These are phyloP conservation scores for Polypedilum vanderplanki DNA, from an alignment of 1,140 invertebrate genomes.

Conservation along the genomic window DNA sequence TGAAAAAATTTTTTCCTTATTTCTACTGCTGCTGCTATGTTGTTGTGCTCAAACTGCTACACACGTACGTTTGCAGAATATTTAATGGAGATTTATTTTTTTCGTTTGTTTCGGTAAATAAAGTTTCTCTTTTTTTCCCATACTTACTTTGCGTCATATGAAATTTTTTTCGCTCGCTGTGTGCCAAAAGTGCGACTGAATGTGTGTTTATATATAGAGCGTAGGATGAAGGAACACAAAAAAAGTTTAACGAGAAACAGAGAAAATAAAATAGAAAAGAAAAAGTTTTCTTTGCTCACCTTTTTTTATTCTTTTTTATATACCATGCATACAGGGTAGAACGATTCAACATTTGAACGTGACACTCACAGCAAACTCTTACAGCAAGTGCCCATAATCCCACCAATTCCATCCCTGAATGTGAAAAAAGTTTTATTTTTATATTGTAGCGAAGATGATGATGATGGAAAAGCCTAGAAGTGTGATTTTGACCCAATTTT, in stretches of 20 bases:
- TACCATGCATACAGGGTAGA: too few species aligned
- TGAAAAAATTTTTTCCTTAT: not conserved
- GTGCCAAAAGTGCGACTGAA: slow-evolving; percentile 1
- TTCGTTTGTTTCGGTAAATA: slow-evolving; percentile 2
- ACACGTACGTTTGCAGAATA: slow-evolving; percentile 17
- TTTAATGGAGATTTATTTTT: slow-evolving; percentile 19
- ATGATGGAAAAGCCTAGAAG: not conserved
- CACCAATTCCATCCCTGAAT: too few species aligned
- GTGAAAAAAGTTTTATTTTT: not conserved
- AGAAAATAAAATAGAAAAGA: too few species aligned
- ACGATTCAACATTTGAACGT: too few species aligned
- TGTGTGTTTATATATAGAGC: not conserved
- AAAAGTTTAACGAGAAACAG: too few species aligned
- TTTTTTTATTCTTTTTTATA: too few species aligned
- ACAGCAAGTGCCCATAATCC: too few species aligned
- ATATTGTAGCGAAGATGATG: not conserved
- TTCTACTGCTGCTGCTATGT: too few species aligned
- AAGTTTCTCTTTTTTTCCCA: not conserved
- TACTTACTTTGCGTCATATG: not conserved
- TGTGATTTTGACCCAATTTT: slow-evolving; percentile 29
- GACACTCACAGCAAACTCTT: too few species aligned
- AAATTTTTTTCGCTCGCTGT: not conserved
- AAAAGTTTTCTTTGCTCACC: too few species aligned
- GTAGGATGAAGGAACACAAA: too few species aligned
- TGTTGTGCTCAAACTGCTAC: not conserved